phyloP scores from a whole-genome alignment of 1,140 invertebrate genomes.

The Melipona quadrifasciata region DNA sequence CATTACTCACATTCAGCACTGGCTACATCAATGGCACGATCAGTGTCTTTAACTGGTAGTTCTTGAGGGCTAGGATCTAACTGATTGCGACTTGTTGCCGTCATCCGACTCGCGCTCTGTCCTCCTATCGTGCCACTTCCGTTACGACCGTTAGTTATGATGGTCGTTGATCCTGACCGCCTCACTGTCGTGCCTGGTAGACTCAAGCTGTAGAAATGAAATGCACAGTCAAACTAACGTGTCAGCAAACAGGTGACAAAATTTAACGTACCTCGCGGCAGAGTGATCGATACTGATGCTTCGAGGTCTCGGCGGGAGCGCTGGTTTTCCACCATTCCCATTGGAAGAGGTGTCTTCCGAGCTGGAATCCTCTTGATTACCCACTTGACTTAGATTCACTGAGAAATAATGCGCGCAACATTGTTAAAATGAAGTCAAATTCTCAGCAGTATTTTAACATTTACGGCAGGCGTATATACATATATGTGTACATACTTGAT shows the following conservation, averaged over 20 bases:
- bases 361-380: constrained; percentile 88
- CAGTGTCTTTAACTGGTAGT: constrained; percentile 79
- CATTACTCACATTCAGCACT: constrained; percentile 80
- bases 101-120: constrained; percentile 65
- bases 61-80: constrained; percentile 80
- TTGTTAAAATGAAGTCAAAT: constrained; percentile 4
- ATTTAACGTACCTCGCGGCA: constrained; percentile 68
- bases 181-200: constrained; percentile 69
- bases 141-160: constrained; percentile 73
- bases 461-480: too few species aligned
- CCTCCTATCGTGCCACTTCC: constrained; percentile 57
- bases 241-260: background rate
- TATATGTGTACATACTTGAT: too few species aligned
- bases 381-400: constrained; percentile 86
- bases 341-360: constrained; percentile 85
- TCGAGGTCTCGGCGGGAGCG: constrained; percentile 84
- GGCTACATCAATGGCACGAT: constrained; percentile 78
- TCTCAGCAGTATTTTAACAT: background rate
- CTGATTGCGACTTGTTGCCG: constrained; percentile 72
- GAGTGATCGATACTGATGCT: constrained; percentile 80
- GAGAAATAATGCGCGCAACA: constrained; percentile 39
- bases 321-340: constrained; percentile 82
- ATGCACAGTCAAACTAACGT: background rate
- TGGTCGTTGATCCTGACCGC: constrained; percentile 71
- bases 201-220: constrained; percentile 61